phyloP scores from a whole-genome alignment of 2,113 vertebrate genomes.

The Eptatretus burgeri region DNA sequence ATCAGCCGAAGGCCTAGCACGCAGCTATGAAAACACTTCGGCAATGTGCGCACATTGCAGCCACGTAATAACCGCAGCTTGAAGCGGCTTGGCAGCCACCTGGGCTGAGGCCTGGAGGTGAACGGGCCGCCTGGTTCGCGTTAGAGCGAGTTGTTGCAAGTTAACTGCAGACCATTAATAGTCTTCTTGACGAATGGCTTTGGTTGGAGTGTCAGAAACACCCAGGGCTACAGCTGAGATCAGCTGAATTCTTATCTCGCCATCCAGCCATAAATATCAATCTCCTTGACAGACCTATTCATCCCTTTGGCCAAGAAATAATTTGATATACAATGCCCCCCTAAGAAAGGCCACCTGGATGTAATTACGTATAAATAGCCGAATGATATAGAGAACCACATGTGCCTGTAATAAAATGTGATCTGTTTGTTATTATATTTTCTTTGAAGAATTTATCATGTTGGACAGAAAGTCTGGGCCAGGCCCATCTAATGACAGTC shows the following conservation, averaged over 20 bases:
- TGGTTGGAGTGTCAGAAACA: too few species aligned
- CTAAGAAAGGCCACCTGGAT: slow-evolving; percentile 1
- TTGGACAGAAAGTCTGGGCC: not conserved
- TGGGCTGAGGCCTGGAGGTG: too few species aligned
- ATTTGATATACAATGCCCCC: slow-evolving; percentile 1
- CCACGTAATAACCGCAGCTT: too few species aligned
- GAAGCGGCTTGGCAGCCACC: too few species aligned
- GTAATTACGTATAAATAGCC: slow-evolving; percentile 6
- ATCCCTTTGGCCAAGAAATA: slow-evolving; percentile 1
- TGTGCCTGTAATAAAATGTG: slow-evolving; percentile 6
- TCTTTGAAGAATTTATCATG: slow-evolving; percentile 1
- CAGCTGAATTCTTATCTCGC: not conserved
- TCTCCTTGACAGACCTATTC: slow-evolving; percentile 4
- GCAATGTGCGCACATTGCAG: too few species aligned
- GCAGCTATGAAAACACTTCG: too few species aligned
- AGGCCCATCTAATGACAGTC: not conserved
- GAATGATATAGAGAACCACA: not conserved
- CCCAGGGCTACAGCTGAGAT: too few species aligned
- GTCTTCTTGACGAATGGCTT: too few species aligned
- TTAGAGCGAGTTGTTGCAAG: too few species aligned
- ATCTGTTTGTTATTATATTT: slow-evolving; percentile 3
- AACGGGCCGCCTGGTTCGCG: too few species aligned
- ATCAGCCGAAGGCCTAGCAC: too few species aligned
- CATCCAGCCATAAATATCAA: slow-evolving; percentile 4
- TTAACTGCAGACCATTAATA: too few species aligned